Percentiles rank a stretch among this genome's conserved stretches.
Evolutionary conservation across 2,113 vertebrate genomes (phyloP).

Genomic region (Hemiscyllium ocellatum): DNA sequence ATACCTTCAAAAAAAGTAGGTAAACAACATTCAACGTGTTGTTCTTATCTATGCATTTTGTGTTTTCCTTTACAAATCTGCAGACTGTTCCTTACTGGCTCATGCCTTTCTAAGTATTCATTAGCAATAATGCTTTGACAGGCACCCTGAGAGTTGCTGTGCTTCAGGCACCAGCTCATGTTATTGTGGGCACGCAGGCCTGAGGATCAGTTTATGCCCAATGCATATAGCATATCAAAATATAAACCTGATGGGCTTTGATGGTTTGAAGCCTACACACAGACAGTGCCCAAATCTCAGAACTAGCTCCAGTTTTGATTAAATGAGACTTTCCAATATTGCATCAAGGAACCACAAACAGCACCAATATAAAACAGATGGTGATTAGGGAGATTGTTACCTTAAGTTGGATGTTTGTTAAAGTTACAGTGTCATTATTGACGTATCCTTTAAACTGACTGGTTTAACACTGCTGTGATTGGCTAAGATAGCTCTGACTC

Average conservation of each 20-base stretch:
- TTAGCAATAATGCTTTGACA: not conserved
- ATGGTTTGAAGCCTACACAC: not conserved
- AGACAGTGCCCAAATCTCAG: not conserved
- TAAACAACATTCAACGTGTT: not conserved
- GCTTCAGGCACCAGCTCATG: not conserved
- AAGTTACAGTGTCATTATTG: not conserved
- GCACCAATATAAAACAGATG: constrained; percentile 3
- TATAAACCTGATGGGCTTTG: not conserved
- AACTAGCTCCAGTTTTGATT: not conserved
- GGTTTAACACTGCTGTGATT: not conserved
- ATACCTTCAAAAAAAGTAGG: not conserved
- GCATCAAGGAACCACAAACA: not conserved
- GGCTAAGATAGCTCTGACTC: too few species aligned
- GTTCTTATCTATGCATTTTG: not conserved
- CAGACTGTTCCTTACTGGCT: not conserved
- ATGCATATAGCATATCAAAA: not conserved
- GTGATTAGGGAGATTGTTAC: not conserved
- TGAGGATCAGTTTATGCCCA: not conserved
- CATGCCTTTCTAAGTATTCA: not conserved
- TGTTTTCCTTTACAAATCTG: not conserved
- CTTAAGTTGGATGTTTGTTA: not conserved
- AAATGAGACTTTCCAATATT: not conserved
- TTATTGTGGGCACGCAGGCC: not conserved
- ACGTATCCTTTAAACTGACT: constrained; percentile 3
- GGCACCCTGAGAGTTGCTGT: not conserved